Conservation (phyloP, 2,797 vertebrate species). For the Echiichthys vipera region DNA sequence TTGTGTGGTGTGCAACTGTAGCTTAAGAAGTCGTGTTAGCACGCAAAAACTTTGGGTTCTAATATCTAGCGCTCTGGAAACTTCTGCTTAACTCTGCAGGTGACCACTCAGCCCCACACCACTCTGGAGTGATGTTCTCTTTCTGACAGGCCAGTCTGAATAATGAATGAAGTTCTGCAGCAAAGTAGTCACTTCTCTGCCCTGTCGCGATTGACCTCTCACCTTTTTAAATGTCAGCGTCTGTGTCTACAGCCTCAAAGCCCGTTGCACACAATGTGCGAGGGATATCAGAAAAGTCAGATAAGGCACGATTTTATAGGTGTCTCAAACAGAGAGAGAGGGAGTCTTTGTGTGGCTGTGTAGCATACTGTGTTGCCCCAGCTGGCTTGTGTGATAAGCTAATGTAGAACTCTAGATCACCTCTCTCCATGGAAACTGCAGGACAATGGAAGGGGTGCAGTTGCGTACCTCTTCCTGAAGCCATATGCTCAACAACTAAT, state of each 20-base stretch:
- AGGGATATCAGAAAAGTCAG: slow-evolving; percentile 21
- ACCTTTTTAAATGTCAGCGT: slow-evolving; percentile 71
- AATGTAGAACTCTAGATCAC: slow-evolving; percentile 65
- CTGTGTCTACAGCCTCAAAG: slow-evolving; percentile 5
- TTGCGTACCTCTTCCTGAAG: slow-evolving; percentile 31
- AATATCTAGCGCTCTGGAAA: slow-evolving; percentile 59
- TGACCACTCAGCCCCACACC: slow-evolving; percentile 49
- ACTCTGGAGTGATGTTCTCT: slow-evolving; percentile 69
- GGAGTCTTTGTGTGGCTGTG: slow-evolving; percentile 37
- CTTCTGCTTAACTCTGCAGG: slow-evolving; percentile 42
- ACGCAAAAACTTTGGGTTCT: slow-evolving; percentile 23
- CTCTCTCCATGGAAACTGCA: slow-evolving; percentile 68
- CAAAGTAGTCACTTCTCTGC: slow-evolving; percentile 55
- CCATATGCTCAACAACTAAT: slow-evolving; percentile 11
- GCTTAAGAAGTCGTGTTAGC: slow-evolving; percentile 27
- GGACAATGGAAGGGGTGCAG: slow-evolving; percentile 29
- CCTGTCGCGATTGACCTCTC: slow-evolving; percentile 64
- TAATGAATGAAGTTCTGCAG: slow-evolving; percentile 77
- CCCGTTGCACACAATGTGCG: slow-evolving; percentile 7
- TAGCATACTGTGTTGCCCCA: slow-evolving; percentile 42
- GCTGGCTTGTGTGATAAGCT: slow-evolving; percentile 73
- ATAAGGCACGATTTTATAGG: slow-evolving; percentile 47
- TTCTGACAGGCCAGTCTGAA: slow-evolving; percentile 74
- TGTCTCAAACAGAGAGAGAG: slow-evolving; percentile 50
- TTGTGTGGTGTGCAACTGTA: slow-evolving; percentile 15